Evolutionary conservation across 2,888 invertebrate genomes (phyloP).

Genomic region (Ectemnius cavifrons): DNA sequence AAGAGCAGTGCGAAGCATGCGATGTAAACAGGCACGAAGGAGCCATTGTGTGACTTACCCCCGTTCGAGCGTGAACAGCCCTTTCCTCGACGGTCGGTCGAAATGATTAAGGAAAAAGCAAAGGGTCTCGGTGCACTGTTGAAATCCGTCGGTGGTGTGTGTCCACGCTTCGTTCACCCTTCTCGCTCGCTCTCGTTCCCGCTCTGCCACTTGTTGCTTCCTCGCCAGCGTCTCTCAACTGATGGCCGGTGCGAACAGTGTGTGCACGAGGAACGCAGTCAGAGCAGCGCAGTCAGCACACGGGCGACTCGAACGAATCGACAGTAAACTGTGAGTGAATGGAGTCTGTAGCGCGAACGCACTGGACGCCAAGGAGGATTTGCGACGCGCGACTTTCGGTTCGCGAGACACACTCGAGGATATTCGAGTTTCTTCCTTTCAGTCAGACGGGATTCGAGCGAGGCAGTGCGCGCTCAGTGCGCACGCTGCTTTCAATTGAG

Average conservation of each 20-base stretch:
- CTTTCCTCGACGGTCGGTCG: conserved; percentile 13
- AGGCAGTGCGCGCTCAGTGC: conserved; percentile 10
- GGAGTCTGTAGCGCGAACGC: no score
- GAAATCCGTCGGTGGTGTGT: conserved; percentile 22
- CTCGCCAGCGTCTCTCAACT: conserved; percentile 39
- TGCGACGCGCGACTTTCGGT: no score
- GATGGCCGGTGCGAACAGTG: neutral
- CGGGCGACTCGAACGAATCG: no score
- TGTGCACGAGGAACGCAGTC: no score
- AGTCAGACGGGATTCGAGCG: no score
- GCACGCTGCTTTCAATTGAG: conserved; percentile 32
- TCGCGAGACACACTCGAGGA: no score
- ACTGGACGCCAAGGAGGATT: no score
- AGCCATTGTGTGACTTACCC: conserved; percentile 9
- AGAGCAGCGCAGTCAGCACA: no score
- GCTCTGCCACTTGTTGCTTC: conserved; percentile 52
- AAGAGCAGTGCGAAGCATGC: neutral
- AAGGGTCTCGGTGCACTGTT: conserved; percentile 29
- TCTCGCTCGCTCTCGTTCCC: conserved; percentile 10
- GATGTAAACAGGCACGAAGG: neutral
- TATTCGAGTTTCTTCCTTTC: no score
- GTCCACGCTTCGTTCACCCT: conserved; percentile 42
- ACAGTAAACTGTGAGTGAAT: no score
- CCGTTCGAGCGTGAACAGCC: neutral
- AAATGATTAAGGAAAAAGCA: neutral